Conservation (phyloP, 2,888 invertebrate genomes). For the Coelopa pilipes region DNA sequence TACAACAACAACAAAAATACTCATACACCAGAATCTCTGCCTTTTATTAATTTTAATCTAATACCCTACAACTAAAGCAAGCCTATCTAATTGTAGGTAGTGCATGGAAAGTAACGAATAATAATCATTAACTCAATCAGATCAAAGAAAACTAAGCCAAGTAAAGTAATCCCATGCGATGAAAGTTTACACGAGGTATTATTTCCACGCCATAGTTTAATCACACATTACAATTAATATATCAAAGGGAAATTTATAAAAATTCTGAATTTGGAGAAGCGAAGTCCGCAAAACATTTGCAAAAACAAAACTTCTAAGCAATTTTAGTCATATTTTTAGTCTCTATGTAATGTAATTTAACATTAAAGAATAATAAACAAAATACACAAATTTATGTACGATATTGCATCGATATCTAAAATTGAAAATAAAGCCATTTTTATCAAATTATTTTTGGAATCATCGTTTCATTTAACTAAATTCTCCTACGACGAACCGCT, state of each 20-base stretch:
- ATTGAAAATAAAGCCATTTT: constrained; percentile 23
- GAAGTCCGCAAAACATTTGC: constrained; percentile 13
- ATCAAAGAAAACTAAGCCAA: constrained; percentile 33
- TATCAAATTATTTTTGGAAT: constrained; percentile 13
- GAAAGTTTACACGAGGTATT: constrained; percentile 34
- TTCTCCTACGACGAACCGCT: background rate
- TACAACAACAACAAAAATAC: constrained; percentile 30
- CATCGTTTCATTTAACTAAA: background rate
- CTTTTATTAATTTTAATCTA: constrained; percentile 12
- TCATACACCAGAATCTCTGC: constrained; percentile 26
- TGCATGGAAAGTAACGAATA: constrained; percentile 22
- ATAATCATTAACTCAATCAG: constrained; percentile 24
- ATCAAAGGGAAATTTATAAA: background rate
- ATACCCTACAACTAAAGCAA: background rate
- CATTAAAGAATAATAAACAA: constrained; percentile 6
- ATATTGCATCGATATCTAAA: constrained; percentile 22
- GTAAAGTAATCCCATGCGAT: background rate
- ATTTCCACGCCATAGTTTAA: constrained; percentile 35
- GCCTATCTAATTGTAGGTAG: background rate
- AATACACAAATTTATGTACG: constrained; percentile 23
- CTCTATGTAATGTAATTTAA: constrained; percentile 23
- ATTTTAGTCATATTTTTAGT: constrained; percentile 36
- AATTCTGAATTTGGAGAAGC: constrained; percentile 6
- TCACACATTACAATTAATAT: constrained; percentile 11
- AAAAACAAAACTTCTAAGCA: constrained; percentile 14